These are phyloP conservation scores for Charaxes varanes DNA, from an alignment of 1,140 invertebrate genomes.

Conservation along the genomic window DNA sequence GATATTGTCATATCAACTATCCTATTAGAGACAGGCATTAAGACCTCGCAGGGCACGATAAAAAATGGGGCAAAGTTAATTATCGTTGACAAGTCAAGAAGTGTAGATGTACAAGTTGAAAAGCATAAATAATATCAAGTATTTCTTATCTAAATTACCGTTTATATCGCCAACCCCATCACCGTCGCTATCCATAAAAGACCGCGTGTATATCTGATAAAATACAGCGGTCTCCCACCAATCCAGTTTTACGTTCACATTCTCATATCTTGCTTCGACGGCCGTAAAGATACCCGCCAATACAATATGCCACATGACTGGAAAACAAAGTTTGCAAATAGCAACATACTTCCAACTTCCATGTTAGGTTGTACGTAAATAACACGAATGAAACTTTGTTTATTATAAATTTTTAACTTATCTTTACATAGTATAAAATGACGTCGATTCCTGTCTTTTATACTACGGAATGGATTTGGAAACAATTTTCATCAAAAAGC, in stretches of 20 bases:
- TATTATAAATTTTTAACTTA: too few relatives aligned
- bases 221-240: slow-evolving; percentile 80
- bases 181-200: slow-evolving; percentile 79
- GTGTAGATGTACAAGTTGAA: background rate
- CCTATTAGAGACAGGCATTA: too few relatives aligned
- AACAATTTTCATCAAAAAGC: too few relatives aligned
- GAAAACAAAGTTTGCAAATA: slow-evolving; percentile 9
- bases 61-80: too few relatives aligned
- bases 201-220: slow-evolving; percentile 81
- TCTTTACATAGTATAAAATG: too few relatives aligned
- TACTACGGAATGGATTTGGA: too few relatives aligned
- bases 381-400: background rate
- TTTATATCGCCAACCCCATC: slow-evolving; percentile 81
- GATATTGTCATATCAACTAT: too few relatives aligned
- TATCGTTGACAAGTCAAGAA: too few relatives aligned
- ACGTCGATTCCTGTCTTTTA: too few relatives aligned
- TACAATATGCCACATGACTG: slow-evolving; percentile 27
- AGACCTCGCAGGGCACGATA: too few relatives aligned
- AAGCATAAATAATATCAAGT: too few relatives aligned
- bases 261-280: slow-evolving; percentile 26
- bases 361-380: background rate
- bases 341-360: slow-evolving; percentile 3
- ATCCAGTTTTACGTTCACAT: slow-evolving; percentile 45
- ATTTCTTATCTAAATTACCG: too few relatives aligned
- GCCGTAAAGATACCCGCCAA: slow-evolving; percentile 12